phyloP scores from a whole-genome alignment of 2,797 vertebrate genomes.

The Sebastes kiyomatsui region DNA sequence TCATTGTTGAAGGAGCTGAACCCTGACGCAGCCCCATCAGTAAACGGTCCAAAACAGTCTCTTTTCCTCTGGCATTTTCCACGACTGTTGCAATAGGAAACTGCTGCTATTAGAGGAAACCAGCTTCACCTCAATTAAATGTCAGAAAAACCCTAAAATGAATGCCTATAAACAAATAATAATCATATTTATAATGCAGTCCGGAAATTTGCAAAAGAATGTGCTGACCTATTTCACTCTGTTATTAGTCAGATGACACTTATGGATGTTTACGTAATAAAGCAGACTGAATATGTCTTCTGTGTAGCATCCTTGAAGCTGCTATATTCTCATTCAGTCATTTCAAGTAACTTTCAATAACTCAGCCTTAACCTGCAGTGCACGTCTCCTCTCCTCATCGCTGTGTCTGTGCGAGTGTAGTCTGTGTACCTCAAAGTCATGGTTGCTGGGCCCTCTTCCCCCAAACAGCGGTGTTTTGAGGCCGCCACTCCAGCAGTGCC shows the following conservation, averaged over 20 bases:
- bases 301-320: not conserved
- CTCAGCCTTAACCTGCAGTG: not conserved
- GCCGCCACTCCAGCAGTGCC: too few relatives aligned
- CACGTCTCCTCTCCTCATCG: too few relatives aligned
- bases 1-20: constrained; percentile 57
- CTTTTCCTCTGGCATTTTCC: constrained; percentile 18
- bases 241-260: not conserved
- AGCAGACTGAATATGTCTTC: not conserved
- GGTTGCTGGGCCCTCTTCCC: too few relatives aligned
- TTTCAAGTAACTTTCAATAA: not conserved
- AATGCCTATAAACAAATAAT: not conserved
- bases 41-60: constrained; percentile 26
- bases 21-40: constrained; percentile 39
- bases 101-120: not conserved
- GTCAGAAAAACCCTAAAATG: not conserved
- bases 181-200: not conserved
- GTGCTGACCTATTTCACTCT: not conserved
- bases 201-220: not conserved
- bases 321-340: not conserved
- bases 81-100: not conserved
- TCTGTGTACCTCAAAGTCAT: too few relatives aligned
- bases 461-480: too few relatives aligned
- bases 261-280: not conserved
- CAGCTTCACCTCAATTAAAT: not conserved
- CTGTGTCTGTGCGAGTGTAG: too few relatives aligned